phyloP scores from a whole-genome alignment of 2,797 vertebrate species.

The Columba guinea region DNA sequence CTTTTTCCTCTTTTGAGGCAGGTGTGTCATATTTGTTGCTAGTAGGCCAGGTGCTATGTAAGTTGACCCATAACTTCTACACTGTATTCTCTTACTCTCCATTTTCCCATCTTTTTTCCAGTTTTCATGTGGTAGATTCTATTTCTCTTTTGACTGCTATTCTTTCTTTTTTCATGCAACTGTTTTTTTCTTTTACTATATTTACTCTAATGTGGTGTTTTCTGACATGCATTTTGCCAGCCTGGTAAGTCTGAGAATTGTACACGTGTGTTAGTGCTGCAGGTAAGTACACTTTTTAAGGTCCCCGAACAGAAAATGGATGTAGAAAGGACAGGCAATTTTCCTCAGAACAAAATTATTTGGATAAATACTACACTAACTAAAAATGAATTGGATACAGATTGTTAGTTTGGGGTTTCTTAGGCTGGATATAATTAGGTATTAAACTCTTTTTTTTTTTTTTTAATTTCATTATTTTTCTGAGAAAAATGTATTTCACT shows the following conservation, averaged over 20 bases:
- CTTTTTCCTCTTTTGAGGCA: no score
- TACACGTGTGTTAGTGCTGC: background rate
- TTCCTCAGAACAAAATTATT: background rate
- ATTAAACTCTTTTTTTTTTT: background rate
- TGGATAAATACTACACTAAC: background rate
- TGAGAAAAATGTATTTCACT: background rate
- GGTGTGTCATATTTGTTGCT: no score
- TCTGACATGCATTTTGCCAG: background rate
- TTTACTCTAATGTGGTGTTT: background rate
- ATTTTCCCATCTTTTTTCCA: background rate
- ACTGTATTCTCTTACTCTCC: background rate
- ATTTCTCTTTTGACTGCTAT: background rate
- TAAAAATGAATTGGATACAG: background rate
- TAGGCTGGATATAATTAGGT: background rate
- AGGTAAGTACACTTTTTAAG: background rate
- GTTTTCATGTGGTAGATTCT: background rate
- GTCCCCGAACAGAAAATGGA: background rate
- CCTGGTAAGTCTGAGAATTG: background rate
- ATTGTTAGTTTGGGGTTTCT: background rate
- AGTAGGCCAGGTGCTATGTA: no score
- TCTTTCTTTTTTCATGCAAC: background rate
- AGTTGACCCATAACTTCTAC: background rate
- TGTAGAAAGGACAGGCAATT: background rate
- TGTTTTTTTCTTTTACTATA: background rate
- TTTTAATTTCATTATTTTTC: background rate